These are phyloP conservation scores for Apostichopus parvimensis DNA, from an alignment of 35 echinoderm and acorn worm species.

Conservation along the genomic window DNA sequence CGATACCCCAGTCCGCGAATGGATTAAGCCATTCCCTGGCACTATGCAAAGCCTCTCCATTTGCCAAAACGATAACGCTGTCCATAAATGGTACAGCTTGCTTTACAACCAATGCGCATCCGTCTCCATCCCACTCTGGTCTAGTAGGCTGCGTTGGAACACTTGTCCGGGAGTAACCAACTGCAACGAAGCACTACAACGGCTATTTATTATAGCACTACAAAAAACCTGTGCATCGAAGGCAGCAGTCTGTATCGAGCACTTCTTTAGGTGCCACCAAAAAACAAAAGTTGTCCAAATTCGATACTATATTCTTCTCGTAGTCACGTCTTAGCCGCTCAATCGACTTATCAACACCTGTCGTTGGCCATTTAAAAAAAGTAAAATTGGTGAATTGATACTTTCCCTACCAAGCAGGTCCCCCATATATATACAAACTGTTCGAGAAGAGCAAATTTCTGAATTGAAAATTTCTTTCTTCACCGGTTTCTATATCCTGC, in stretches of 20 bases:
- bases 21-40: not conserved
- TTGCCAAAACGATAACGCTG: not conserved
- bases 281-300: slow-evolving; percentile 7
- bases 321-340: not conserved
- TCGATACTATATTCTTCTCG: not conserved
- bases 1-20: not conserved
- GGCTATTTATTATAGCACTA: not conserved
- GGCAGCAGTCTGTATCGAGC: not conserved
- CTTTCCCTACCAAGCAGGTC: too few relatives aligned
- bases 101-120: not conserved
- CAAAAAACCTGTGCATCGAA: not conserved
- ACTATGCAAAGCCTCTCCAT: not conserved
- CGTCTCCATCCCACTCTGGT: not conserved
- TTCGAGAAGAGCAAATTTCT: too few relatives aligned
- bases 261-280: not conserved
- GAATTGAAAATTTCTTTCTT: too few relatives aligned
- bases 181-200: not conserved
- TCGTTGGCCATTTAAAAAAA: too few relatives aligned
- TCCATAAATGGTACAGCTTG: not conserved
- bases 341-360: too few relatives aligned
- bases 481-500: too few relatives aligned
- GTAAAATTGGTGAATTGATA: too few relatives aligned
- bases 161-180: not conserved
- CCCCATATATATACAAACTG: too few relatives aligned
- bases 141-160: not conserved